phyloP scores from a whole-genome alignment of 2,797 vertebrate genomes.

The Diglossa cyanea region DNA sequence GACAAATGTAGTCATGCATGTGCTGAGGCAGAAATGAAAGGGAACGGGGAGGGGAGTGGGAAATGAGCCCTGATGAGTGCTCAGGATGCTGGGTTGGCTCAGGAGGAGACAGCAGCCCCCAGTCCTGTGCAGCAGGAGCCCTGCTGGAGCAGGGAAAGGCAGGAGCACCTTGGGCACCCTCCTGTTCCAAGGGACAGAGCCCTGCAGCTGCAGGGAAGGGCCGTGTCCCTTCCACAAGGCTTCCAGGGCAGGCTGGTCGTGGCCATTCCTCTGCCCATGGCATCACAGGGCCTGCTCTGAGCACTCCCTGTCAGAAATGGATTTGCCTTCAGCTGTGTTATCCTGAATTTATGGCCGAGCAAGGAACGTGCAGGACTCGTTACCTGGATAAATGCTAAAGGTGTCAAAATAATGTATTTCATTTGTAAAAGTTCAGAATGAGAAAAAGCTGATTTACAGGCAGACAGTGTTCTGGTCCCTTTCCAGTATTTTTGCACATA shows the following conservation, averaged over 20 bases:
- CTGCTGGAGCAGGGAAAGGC: not conserved
- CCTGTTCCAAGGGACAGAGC: not conserved
- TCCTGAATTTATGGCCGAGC: not conserved
- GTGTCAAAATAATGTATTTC: conserved; percentile 13
- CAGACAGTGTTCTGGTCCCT: not conserved
- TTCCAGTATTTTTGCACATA: conserved; percentile 27
- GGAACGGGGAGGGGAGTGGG: not conserved
- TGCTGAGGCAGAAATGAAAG: not conserved
- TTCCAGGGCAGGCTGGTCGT: not conserved
- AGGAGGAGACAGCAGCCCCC: not conserved
- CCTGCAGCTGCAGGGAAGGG: not conserved
- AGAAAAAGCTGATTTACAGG: conserved; percentile 22
- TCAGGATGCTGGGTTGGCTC: not conserved
- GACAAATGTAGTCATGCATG: not conserved
- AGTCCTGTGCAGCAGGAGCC: not conserved
- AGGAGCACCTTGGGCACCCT: not conserved
- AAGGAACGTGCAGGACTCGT: not conserved
- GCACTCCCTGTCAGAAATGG: not conserved
- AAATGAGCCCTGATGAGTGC: not conserved
- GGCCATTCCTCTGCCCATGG: fast-evolving
- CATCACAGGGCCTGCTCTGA: fast-evolving
- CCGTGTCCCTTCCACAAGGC: not conserved
- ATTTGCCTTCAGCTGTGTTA: not conserved
- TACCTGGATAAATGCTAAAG: not conserved
- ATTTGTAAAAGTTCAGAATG: not conserved